Evolutionary conservation across 2,113 vertebrate species (phyloP).

Genomic region (Trochalopteron elliotii): DNA sequence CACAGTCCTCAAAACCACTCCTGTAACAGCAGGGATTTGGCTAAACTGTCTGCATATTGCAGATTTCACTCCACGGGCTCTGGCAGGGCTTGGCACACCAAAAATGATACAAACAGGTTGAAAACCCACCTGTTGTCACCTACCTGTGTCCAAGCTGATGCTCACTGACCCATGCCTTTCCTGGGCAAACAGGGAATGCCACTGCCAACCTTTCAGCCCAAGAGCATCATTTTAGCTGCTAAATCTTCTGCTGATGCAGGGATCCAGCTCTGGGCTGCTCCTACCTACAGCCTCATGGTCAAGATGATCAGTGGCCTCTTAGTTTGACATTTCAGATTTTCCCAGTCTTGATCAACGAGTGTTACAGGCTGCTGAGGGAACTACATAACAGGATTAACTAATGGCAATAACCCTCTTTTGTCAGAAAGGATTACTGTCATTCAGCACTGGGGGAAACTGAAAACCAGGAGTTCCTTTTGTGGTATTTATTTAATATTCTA

Average conservation of each 20-base stretch:
- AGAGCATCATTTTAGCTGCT: neutral
- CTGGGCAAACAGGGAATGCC: neutral
- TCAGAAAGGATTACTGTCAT: constrained; percentile 74
- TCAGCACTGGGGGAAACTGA: constrained; percentile 61
- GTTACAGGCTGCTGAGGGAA: constrained; percentile 55
- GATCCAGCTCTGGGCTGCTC: neutral
- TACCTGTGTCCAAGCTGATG: rapidly evolving
- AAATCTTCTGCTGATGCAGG: neutral
- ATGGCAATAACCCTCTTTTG: constrained; percentile 71
- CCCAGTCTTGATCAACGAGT: constrained; percentile 63
- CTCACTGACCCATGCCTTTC: neutral
- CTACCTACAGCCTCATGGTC: neutral
- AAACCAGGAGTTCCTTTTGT: constrained; percentile 66
- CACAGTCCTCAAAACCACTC: neutral
- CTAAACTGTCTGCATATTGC: neutral
- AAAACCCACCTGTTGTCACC: neutral
- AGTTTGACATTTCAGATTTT: constrained; percentile 38
- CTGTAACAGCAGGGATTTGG: neutral
- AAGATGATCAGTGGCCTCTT: neutral
- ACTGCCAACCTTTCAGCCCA: neutral
- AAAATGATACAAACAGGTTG: rapidly evolving
- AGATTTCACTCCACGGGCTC: neutral
- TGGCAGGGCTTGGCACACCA: neutral
- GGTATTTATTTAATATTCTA: constrained; percentile 78
- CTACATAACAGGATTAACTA: constrained; percentile 68